Base-by-base conservation (phyloP, 30 jellyfish, hydroid and myxozoan species). In the Turritopsis rubra region DNA sequence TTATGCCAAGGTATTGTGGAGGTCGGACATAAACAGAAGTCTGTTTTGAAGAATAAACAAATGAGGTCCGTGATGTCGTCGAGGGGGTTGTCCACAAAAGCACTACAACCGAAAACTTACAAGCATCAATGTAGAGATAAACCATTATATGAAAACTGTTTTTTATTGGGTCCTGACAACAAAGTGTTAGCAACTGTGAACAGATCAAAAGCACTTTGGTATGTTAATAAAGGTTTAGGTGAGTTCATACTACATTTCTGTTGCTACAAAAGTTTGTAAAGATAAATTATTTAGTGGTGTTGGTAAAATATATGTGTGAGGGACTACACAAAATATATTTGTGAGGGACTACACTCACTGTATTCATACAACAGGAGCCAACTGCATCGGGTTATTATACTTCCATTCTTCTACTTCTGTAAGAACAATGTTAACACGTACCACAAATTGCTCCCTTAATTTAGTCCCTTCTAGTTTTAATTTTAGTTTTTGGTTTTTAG, bases 71-170 rank as follows among this genome's bases (percentile, higher is more conserved):
- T 77, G 83, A 72, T 28, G 90, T 52, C 65, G 82, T 30, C 84
- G 88, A 71, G 87, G 79, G 30, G 75, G 75, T 41, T 84, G 86
- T 73, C 83, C 75, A 75, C 73, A 8, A 53, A 82, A 72, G 82
- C 71, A 22, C n/a, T 28, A 83, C n/a, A 30, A 68, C 28, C 65
- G 68, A 21, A 65, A 21, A 54, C 71, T 41, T 80, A 1, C 60
- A 80, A 80, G 29, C 87, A 80, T 9, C 89, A 92, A 28, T 79
- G 86, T 28, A 91, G 98, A 29, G 88, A 72, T 54, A 78, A 86
- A 27, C 98, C 98, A 28, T 81, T 92, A 29, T 92, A 92, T 68
- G 95, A 92, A 41, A 92, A 92, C 90, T 92, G 98, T 78, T 75
- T 87, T 25, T 88, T 92, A 75, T 30, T 81, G 52, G 96, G 95